A percentile compares a stretch with the other conserved stretches of the same genome.
Evolutionary conservation across 2,797 vertebrate species (phyloP).

Genomic region (Argentina silus): DNA sequence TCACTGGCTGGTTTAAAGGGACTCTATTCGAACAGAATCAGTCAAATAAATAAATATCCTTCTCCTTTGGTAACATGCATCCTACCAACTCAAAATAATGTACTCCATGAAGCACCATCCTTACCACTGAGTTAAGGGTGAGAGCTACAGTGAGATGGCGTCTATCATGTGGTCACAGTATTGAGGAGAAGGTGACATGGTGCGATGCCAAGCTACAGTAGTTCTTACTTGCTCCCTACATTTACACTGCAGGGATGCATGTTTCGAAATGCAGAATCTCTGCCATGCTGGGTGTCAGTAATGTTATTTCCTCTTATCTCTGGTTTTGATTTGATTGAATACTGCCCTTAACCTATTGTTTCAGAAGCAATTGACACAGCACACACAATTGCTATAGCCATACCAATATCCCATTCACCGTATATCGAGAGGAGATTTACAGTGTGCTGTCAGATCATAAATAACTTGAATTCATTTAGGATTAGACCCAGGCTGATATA

Average conservation of each 20-base stretch:
- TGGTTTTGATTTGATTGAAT: conserved; percentile 53
- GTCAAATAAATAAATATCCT: conserved; percentile 59
- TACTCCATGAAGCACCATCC: conserved; percentile 52
- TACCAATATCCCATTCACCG: conserved; percentile 60
- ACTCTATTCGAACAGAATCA: neutral
- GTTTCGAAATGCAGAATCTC: conserved; percentile 26
- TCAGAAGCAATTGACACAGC: conserved; percentile 70
- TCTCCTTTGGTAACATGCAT: conserved; percentile 57
- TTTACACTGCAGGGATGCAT: conserved; percentile 26
- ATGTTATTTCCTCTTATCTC: too few relatives aligned
- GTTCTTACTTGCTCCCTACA: conserved; percentile 51
- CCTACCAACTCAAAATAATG: conserved; percentile 55
- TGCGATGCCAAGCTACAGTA: conserved; percentile 28
- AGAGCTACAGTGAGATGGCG: conserved; percentile 30
- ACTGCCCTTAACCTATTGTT: conserved; percentile 69
- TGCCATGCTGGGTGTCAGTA: too few relatives aligned
- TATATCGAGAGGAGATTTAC: conserved; percentile 67
- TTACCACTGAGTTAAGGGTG: conserved; percentile 55
- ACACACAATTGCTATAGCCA: conserved; percentile 66
- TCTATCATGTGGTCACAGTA: neutral
- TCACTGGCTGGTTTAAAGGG: neutral
- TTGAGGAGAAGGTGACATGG: conserved; percentile 4
- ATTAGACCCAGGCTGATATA: conserved; percentile 67
- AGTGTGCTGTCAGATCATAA: conserved; percentile 71
- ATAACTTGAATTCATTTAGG: conserved; percentile 78